Percentiles rank a stretch among this genome's conserved stretches.
These are phyloP conservation scores for Neotoxoptera formosana DNA, from an alignment of 1,140 invertebrate genomes.

Conservation along the genomic window DNA sequence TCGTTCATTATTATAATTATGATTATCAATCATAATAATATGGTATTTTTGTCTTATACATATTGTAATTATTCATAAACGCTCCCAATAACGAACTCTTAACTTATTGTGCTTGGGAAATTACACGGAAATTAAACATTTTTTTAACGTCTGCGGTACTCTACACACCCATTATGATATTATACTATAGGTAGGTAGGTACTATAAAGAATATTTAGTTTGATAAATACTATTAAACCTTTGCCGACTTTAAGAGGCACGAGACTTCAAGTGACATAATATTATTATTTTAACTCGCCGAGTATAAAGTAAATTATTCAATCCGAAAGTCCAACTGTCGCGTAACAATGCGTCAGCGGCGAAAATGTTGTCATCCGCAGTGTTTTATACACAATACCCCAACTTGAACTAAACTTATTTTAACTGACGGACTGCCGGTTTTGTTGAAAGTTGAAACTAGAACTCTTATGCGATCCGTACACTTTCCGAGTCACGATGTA, in stretches of 20 bases:
- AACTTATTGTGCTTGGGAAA: background rate
- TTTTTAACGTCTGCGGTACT: too few species aligned
- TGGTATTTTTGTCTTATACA: too few species aligned
- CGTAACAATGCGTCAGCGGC: background rate
- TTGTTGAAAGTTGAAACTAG: background rate
- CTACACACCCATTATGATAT: too few species aligned
- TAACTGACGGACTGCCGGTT: background rate
- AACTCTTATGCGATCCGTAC: background rate
- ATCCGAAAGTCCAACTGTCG: background rate
- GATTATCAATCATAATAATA: too few species aligned
- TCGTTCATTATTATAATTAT: background rate
- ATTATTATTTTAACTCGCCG: background rate
- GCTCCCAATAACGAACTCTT: too few species aligned
- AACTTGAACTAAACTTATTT: background rate
- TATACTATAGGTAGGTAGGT: too few species aligned
- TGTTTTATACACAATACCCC: background rate
- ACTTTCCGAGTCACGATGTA: background rate
- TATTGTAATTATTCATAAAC: background rate
- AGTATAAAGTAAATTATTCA: background rate
- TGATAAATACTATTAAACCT: background rate
- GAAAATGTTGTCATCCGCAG: background rate
- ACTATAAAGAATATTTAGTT: too few species aligned
- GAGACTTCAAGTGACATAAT: background rate
- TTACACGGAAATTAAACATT: too few species aligned
- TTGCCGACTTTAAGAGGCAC: background rate